Evolutionary conservation across 1,140 invertebrate species (phyloP).

Genomic region (Bombus waltoni): DNA sequence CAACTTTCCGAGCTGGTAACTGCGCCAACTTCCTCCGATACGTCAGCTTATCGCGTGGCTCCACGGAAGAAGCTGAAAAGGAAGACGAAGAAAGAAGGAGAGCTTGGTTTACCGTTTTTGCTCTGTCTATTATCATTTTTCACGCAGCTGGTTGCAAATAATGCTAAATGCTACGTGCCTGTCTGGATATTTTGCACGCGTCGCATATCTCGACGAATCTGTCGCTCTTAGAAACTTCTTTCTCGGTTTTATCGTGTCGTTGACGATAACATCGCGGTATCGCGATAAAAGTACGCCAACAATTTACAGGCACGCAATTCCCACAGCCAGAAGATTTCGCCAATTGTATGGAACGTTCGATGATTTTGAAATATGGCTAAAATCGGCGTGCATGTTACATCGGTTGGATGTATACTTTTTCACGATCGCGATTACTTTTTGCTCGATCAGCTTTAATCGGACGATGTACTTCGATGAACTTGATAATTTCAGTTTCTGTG

Average conservation of each 20-base stretch:
- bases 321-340: too few species aligned
- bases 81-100: slow-evolving; percentile 1
- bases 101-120: slow-evolving; percentile 38
- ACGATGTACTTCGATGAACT: too few species aligned
- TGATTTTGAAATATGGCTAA: too few species aligned
- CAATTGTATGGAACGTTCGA: too few species aligned
- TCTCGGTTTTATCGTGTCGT: background rate
- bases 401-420: too few species aligned
- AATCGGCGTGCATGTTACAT: too few species aligned
- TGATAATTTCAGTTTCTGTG: too few species aligned
- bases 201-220: background rate
- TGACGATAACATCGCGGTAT: background rate
- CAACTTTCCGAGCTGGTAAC: slow-evolving; percentile 10
- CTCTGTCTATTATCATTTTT: slow-evolving; percentile 57
- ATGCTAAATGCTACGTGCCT: slow-evolving; percentile 30
- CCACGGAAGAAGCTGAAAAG: background rate
- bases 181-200: slow-evolving; percentile 44
- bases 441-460: too few species aligned
- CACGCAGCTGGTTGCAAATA: slow-evolving; percentile 42
- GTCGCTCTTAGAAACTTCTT: background rate
- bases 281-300: too few species aligned
- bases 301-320: too few species aligned
- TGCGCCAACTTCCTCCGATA: slow-evolving; percentile 15
- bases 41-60: slow-evolving; percentile 45
- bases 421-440: too few species aligned